phyloP scores from a whole-genome alignment of 35 echinoderm and acorn worm species.

The Apostichopus californicus region DNA sequence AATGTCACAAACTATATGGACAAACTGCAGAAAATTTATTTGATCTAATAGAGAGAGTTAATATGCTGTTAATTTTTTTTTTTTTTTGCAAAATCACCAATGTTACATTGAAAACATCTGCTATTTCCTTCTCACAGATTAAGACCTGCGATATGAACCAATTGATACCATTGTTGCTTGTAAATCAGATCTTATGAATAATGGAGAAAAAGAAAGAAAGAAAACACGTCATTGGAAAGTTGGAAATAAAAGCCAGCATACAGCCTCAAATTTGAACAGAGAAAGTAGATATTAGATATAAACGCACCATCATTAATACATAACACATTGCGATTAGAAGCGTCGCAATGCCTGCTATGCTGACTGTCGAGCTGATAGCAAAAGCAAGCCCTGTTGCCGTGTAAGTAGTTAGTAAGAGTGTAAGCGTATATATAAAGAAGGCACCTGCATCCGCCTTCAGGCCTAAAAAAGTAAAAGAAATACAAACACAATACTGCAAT shows the following conservation, averaged over 20 bases:
- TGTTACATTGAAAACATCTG: too few species aligned
- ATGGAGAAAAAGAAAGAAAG: too few species aligned
- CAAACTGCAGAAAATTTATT: too few species aligned
- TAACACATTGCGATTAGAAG: constrained; percentile 77
- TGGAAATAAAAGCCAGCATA: background rate
- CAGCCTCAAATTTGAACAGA: too few species aligned
- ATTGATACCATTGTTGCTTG: too few species aligned
- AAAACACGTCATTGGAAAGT: background rate
- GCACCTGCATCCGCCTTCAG: constrained; percentile 43
- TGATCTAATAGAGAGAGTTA: too few species aligned
- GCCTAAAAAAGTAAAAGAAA: constrained; percentile 48
- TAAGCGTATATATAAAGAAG: constrained; percentile 83
- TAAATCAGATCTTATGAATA: too few species aligned
- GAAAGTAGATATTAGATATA: background rate
- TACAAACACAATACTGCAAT: background rate
- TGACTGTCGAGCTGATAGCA: constrained; percentile 83
- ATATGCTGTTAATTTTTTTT: too few species aligned
- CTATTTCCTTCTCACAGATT: too few species aligned
- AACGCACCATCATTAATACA: constrained; percentile 94
- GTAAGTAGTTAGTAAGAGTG: constrained; percentile 72
- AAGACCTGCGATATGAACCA: too few species aligned
- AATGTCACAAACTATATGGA: too few species aligned
- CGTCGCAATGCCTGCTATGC: constrained; percentile 82
- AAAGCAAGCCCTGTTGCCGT: constrained; percentile 74
- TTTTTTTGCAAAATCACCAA: too few species aligned